A percentile compares a stretch with the other conserved stretches of the same genome.
Evolutionary conservation across 2,113 vertebrate genomes (phyloP).

Genomic region (Dromiciops gliroides): DNA sequence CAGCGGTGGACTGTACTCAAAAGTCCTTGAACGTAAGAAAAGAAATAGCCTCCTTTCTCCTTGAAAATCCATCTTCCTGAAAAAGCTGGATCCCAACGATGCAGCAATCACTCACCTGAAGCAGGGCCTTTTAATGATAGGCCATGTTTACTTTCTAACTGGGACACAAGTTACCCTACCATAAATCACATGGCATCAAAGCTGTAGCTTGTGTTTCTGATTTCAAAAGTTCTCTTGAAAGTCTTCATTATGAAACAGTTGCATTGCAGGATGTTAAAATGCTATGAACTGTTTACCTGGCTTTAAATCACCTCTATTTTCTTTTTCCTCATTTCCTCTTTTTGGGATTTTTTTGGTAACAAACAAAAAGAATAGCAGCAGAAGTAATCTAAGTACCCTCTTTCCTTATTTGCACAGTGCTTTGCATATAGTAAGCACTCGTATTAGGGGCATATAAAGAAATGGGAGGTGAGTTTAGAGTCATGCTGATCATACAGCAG

Average conservation of each 20-base stretch:
- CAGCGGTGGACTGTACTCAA: slow-evolving; percentile 1
- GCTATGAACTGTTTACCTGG: slow-evolving; percentile 23
- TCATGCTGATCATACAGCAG: slow-evolving; percentile 14
- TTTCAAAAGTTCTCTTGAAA: slow-evolving; percentile 62
- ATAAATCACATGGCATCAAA: slow-evolving; percentile 73
- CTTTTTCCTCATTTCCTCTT: slow-evolving; percentile 31
- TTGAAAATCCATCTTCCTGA: slow-evolving; percentile 67
- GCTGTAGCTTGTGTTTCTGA: slow-evolving; percentile 64
- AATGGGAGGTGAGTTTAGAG: slow-evolving; percentile 20
- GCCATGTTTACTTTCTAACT: slow-evolving; percentile 64
- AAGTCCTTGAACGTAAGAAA: slow-evolving; percentile 57
- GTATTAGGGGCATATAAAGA: slow-evolving; percentile 14
- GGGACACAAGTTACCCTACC: slow-evolving; percentile 55
- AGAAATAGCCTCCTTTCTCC: slow-evolving; percentile 64
- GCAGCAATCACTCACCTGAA: slow-evolving; percentile 71
- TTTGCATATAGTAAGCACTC: background rate
- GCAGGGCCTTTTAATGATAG: slow-evolving; percentile 66
- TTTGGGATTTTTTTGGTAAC: slow-evolving; percentile 19
- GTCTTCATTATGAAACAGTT: slow-evolving; percentile 38
- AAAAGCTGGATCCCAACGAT: slow-evolving; percentile 69
- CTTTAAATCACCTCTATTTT: slow-evolving; percentile 41
- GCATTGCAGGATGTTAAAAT: slow-evolving; percentile 33
- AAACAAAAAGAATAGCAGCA: slow-evolving; percentile 20
- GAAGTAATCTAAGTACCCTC: slow-evolving; percentile 7
- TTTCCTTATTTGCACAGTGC: background rate